Base-by-base conservation (phyloP, 1,140 invertebrate genomes). In the Pseudomyrmex gracilis region DNA sequence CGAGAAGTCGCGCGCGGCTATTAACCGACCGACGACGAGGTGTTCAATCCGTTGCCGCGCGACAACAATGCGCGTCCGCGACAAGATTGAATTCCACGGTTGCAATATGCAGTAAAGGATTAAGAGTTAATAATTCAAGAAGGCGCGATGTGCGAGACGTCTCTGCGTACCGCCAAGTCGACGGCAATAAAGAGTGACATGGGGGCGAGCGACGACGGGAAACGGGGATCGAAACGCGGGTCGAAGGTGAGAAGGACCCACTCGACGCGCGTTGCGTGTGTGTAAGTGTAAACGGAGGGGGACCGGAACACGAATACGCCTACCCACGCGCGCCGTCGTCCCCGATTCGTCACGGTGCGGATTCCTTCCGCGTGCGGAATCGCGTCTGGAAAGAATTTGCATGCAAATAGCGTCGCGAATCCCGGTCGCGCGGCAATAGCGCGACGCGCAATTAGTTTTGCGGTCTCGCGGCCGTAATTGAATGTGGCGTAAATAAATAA, bases 401-500 rank as follows among this genome's bases (percentile, higher is more conserved):
- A 93, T 93, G 90, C 90, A 93, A 93, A 93, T 93, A 92, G 92
- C 92, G 90, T 91, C 89, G 90, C 90, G 89, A 89, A 90, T 90
- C 78, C 82, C 83, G 82, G 66, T 58, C 84, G 60, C 64, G 63
- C 49, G 64, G 55, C 67, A 51, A 67, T 61, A 68, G 22, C 73
- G 57, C 73, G 61, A 60, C 84, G 86, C 73, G 91, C 90, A 93
- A 93, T 92, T 90, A 91, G 90, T 91, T 92, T 91, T 93, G 93
- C 89, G 93, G 93, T 93, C 85, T 89, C 76, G 83, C 85, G 70
- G 66, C 87, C 66, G 85, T 93, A 93, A 93, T 93, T 93, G 93
- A 93, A 93, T 93, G 92, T 90, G 89, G 89, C 92, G 91, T 93
- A 92, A 92, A 93, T 93, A 93, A 93, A 93, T 93, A 93, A 93